Conservation (phyloP, 2,888 invertebrate genomes). For the Choreutis nemorana region DNA sequence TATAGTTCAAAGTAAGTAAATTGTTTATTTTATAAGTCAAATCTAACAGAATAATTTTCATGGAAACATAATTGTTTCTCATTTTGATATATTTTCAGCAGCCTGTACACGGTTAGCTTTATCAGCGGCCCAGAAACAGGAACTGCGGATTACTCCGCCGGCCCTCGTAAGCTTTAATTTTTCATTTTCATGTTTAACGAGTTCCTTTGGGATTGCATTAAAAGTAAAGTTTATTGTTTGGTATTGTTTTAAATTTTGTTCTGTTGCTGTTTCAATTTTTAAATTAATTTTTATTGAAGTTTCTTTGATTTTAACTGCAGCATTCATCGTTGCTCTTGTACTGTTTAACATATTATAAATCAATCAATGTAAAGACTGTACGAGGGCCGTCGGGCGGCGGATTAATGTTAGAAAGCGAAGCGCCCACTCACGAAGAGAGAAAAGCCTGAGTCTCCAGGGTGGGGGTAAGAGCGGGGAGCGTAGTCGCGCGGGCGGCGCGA, state of each 20-base stretch:
- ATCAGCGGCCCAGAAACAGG: slow-evolving; percentile 53
- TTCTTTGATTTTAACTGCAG: not conserved
- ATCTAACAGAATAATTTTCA: no score
- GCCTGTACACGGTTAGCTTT: slow-evolving; percentile 58
- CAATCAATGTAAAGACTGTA: not conserved
- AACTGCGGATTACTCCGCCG: slow-evolving; percentile 48
- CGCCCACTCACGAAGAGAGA: slow-evolving; percentile 65
- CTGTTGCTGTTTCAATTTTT: not conserved
- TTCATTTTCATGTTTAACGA: slow-evolving; percentile 23
- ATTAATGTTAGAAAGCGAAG: slow-evolving; percentile 59
- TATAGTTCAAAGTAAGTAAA: slow-evolving; percentile 2
- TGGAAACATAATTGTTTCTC: no score
- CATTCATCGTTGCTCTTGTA: not conserved
- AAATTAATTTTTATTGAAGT: not conserved
- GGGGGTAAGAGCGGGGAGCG: slow-evolving; percentile 43
- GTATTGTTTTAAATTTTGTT: not conserved
- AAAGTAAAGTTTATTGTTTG: slow-evolving; percentile 7
- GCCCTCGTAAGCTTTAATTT: slow-evolving; percentile 36
- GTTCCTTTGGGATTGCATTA: slow-evolving; percentile 14
- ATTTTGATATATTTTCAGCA: slow-evolving; percentile 19
- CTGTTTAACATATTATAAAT: not conserved
- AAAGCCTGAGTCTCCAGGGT: slow-evolving; percentile 51
- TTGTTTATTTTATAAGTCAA: no score
- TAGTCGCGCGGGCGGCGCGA: slow-evolving; percentile 49
- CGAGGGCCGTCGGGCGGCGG: slow-evolving; percentile 23